These are phyloP conservation scores for Phalacrocorax brasilianus DNA, from an alignment of 2,113 vertebrate genomes.

Conservation along the genomic window DNA sequence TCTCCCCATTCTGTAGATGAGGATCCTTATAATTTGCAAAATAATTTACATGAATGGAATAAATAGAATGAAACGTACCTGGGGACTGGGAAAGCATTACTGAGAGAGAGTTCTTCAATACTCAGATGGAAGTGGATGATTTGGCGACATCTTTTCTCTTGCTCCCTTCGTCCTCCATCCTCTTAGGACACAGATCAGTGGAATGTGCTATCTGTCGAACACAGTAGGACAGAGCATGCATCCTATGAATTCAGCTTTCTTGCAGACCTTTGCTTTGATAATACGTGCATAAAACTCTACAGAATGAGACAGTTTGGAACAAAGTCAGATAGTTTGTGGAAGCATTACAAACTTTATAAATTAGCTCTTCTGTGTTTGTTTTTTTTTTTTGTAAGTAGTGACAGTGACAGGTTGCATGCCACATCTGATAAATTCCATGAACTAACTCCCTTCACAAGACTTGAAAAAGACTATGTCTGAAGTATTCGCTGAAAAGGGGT, in stretches of 20 bases:
- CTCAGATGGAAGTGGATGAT: not conserved
- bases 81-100: not conserved
- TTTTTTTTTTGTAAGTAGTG: conserved; percentile 47
- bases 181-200: not conserved
- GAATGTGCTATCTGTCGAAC: not conserved
- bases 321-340: conserved; percentile 28
- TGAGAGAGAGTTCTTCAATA: not conserved
- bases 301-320: conserved; percentile 3
- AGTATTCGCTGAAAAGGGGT: not conserved
- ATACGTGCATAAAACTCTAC: not conserved
- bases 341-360: not conserved
- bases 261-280: not conserved
- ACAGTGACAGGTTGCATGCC: conserved; percentile 40
- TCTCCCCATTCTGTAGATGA: not conserved
- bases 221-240: not conserved
- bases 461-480: not conserved
- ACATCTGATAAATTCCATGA: conserved; percentile 5
- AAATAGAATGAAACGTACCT: not conserved
- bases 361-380: not conserved
- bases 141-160: not conserved
- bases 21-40: not conserved
- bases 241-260: not conserved
- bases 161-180: not conserved
- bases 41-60: not conserved
- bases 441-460: not conserved